These are phyloP conservation scores for Noctua pronuba DNA, from an alignment of 2,888 invertebrate species.

Conservation along the genomic window DNA sequence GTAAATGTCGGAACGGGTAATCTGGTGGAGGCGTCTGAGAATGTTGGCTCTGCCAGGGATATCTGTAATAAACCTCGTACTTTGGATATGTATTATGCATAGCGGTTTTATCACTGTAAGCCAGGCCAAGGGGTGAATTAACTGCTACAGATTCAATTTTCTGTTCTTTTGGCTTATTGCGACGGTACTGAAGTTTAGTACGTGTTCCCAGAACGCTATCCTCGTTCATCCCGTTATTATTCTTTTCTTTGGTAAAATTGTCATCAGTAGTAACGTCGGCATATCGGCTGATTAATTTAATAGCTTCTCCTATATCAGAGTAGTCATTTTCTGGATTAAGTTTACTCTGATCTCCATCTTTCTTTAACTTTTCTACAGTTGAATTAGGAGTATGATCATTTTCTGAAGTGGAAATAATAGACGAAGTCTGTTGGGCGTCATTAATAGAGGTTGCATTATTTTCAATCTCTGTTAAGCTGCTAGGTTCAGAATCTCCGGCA, in stretches of 20 bases:
- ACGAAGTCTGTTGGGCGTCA: conserved; percentile 48
- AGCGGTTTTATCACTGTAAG: conserved; percentile 63
- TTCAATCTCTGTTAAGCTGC: conserved; percentile 58
- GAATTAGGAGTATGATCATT: conserved; percentile 62
- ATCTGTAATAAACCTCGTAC: conserved; percentile 81
- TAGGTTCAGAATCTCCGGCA: conserved; percentile 59
- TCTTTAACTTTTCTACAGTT: conserved; percentile 73
- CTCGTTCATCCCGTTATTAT: conserved; percentile 78
- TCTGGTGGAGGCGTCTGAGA: conserved; percentile 83
- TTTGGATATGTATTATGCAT: conserved; percentile 71
- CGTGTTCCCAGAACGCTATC: conserved; percentile 86
- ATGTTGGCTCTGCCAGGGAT: conserved; percentile 85
- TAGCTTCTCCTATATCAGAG: conserved; percentile 88
- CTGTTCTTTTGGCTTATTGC: conserved; percentile 81
- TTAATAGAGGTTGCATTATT: conserved; percentile 63
- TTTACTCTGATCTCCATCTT: conserved; percentile 81
- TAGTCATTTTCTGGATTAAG: conserved; percentile 88
- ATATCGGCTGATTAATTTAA: conserved; percentile 87
- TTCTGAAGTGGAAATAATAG: conserved; percentile 36
- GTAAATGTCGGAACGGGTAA: conserved; percentile 86
- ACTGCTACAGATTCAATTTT: conserved; percentile 67
- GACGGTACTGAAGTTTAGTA: conserved; percentile 86
- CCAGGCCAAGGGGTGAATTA: conserved; percentile 62
- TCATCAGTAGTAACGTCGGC: conserved; percentile 89
- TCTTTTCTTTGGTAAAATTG: conserved; percentile 85